Evolutionary conservation across 2,113 vertebrate genomes (phyloP).

Genomic region (Aramus guarauna): DNA sequence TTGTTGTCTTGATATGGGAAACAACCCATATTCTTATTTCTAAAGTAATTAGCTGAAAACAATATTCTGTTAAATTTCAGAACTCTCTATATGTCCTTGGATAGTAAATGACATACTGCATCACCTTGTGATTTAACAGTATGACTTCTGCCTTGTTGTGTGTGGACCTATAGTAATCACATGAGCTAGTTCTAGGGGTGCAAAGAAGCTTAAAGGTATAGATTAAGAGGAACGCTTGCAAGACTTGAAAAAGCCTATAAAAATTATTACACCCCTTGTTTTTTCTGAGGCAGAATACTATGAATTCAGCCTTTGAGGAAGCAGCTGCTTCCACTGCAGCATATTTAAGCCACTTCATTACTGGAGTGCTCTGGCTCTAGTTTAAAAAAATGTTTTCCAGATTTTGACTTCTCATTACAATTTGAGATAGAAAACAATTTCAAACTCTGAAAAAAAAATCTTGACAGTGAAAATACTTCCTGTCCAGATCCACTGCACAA

Average conservation of each 20-base stretch:
- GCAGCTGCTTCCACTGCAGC: not conserved
- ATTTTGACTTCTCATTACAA: not conserved
- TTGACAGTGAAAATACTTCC: not conserved
- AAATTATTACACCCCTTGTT: not conserved
- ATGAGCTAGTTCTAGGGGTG: not conserved
- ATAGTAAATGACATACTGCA: not conserved
- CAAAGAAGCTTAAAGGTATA: not conserved
- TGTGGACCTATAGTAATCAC: not conserved
- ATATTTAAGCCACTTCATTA: not conserved
- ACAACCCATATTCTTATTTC: not conserved
- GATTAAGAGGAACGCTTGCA: not conserved
- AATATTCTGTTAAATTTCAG: not conserved
- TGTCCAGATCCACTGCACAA: not conserved
- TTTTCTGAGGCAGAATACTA: not conserved
- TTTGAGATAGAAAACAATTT: not conserved
- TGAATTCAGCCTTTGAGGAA: not conserved
- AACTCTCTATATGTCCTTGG: not conserved
- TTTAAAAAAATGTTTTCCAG: not conserved
- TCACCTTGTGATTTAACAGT: not conserved
- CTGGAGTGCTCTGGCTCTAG: not conserved
- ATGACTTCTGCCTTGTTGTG: not conserved
- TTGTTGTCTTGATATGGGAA: not conserved
- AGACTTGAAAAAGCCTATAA: not conserved
- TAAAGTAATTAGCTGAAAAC: not conserved
- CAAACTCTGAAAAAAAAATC: not conserved